Conservation (phyloP, 2,888 invertebrate species). For the Oscheius sp. region DNA sequence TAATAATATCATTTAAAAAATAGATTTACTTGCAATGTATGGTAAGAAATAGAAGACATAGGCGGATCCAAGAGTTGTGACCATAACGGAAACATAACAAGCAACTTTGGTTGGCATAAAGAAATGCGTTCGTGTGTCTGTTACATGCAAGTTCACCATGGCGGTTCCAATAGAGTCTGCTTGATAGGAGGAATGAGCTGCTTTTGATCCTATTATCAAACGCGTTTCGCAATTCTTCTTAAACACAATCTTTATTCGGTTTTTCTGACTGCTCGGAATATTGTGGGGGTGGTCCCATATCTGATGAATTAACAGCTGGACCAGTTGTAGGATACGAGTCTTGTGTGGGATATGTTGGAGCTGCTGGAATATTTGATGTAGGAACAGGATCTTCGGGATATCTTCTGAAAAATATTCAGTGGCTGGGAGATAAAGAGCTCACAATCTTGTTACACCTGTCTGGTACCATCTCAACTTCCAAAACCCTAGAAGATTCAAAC, state of each 20-base stretch:
- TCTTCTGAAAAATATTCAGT: not conserved
- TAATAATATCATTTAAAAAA: not conserved
- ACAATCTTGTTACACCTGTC: slow-evolving; percentile 14
- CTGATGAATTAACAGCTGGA: not conserved
- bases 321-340: not conserved
- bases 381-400: slow-evolving; percentile 13
- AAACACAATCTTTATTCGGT: not conserved
- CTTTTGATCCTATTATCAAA: not conserved
- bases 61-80: not conserved
- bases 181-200: slow-evolving; percentile 1
- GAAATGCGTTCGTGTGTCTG: not conserved
- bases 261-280: not conserved
- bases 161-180: too few relatives aligned
- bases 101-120: not conserved
- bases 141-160: not conserved
- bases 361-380: not conserved
- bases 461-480: slow-evolving; percentile 16
- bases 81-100: not conserved
- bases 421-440: not conserved
- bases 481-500: not conserved
- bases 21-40: not conserved
- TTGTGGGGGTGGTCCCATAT: not conserved
- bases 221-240: not conserved
- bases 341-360: not conserved
- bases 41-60: slow-evolving; percentile 14